phyloP scores from a whole-genome alignment of 2,888 invertebrate genomes.

The Netelia inedita region DNA sequence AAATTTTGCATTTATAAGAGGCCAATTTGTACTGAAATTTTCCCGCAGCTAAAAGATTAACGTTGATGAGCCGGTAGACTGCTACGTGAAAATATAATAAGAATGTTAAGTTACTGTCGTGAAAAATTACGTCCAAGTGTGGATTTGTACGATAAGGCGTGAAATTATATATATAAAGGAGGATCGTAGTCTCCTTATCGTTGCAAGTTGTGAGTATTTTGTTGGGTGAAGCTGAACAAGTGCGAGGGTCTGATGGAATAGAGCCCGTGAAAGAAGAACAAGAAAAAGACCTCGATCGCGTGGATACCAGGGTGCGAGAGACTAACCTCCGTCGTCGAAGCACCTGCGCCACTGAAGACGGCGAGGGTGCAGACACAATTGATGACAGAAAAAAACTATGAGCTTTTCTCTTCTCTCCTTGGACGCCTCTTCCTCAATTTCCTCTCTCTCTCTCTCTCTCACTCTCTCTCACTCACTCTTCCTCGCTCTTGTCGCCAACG shows the following conservation, averaged over 20 bases:
- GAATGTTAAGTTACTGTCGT: not conserved
- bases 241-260: constrained; percentile 37
- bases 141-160: constrained; percentile 48
- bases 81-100: not conserved
- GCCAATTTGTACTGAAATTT: no score
- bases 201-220: constrained; percentile 63
- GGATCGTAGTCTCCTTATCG: constrained; percentile 73
- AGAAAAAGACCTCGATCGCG: constrained; percentile 18
- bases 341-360: constrained; percentile 74
- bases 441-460: not conserved
- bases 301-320: constrained; percentile 52
- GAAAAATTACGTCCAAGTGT: constrained; percentile 7
- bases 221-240: constrained; percentile 44
- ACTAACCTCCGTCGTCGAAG: constrained; percentile 70
- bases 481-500: constrained; percentile 60
- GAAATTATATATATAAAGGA: constrained; percentile 22
- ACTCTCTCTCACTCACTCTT: not conserved
- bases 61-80: not conserved
- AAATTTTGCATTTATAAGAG: no score
- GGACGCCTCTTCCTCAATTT: not conserved
- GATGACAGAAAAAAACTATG: constrained; percentile 72
- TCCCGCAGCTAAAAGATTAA: no score
- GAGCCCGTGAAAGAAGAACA: constrained; percentile 23
- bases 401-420: constrained; percentile 62
- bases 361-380: constrained; percentile 73